Evolutionary conservation across 2,888 invertebrate species (phyloP).

Genomic region (Drosophila kokeensis): DNA sequence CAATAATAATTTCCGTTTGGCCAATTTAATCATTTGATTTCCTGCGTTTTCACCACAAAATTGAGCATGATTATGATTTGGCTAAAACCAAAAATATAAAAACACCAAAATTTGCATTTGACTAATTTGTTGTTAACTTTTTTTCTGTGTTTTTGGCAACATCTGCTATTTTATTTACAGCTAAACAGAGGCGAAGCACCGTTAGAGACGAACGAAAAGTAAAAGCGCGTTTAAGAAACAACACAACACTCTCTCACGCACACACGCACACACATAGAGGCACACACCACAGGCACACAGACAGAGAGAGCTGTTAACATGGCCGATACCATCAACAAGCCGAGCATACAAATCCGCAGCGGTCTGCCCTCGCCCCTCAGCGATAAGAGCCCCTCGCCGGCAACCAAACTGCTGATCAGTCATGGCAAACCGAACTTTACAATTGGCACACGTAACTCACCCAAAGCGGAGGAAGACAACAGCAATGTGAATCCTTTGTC

Average conservation of each 20-base stretch:
- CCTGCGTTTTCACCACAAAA: conserved; percentile 48
- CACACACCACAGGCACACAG: conserved; percentile 4
- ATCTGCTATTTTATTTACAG: conserved; percentile 40
- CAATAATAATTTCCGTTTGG: conserved; percentile 15
- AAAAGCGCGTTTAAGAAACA: conserved; percentile 58
- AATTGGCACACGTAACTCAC: conserved; percentile 71
- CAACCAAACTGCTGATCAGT: conserved; percentile 83
- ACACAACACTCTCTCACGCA: conserved; percentile 14
- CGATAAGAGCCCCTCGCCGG: conserved; percentile 82
- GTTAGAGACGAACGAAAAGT: conserved; percentile 68
- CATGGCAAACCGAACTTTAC: conserved; percentile 85
- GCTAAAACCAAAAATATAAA: background rate
- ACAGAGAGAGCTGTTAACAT: conserved; percentile 51
- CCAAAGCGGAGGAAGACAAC: conserved; percentile 53
- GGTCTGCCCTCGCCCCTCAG: conserved; percentile 68
- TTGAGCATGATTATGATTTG: conserved; percentile 47
- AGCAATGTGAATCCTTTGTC: conserved; percentile 68
- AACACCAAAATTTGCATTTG: conserved; percentile 42
- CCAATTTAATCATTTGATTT: conserved; percentile 25
- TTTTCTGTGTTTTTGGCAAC: conserved; percentile 25
- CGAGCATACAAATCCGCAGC: conserved; percentile 81
- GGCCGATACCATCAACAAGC: conserved; percentile 82
- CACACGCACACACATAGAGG: background rate
- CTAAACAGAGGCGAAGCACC: conserved; percentile 52
- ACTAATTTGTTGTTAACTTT: conserved; percentile 41